These are phyloP conservation scores for Cephalotes varians DNA, from an alignment of 2,888 invertebrate species.

Conservation along the genomic window DNA sequence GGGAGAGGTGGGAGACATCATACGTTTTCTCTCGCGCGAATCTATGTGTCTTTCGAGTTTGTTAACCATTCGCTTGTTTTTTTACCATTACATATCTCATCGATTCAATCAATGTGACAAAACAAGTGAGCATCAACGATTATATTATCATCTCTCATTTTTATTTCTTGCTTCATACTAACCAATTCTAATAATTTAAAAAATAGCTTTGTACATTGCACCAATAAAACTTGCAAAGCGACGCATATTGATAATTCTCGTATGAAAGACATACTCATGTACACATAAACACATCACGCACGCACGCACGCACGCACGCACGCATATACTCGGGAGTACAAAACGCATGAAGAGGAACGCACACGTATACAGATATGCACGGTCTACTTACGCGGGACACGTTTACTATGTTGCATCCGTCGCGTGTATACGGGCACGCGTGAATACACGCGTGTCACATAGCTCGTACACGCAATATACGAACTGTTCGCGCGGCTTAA, in stretches of 20 bases:
- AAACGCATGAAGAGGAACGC: not conserved
- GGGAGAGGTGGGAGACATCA: not conserved
- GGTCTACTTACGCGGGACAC: conserved; percentile 42
- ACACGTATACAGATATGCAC: not conserved
- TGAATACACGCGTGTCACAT: conserved; percentile 31
- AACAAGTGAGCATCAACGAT: not conserved
- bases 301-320: not conserved
- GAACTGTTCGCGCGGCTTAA: conserved; percentile 65
- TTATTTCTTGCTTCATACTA: not conserved
- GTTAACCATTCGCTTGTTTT: conserved; percentile 14
- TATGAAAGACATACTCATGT: conserved; percentile 24
- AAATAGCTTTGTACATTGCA: not conserved
- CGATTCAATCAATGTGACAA: not conserved
- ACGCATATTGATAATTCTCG: conserved; percentile 36
- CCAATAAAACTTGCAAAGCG: not conserved
- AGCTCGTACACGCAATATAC: conserved; percentile 56
- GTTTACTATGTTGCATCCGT: not conserved
- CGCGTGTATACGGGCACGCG: conserved; percentile 9
- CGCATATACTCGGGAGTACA: not conserved
- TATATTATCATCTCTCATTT: not conserved
- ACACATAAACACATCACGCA: conserved; percentile 11
- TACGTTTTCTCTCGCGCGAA: not conserved
- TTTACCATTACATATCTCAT: not conserved
- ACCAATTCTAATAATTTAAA: conserved; percentile 20
- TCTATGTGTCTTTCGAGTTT: conserved; percentile 5